Base-by-base conservation (phyloP, 1,140 invertebrate species). In the Lepidurus apus region DNA sequence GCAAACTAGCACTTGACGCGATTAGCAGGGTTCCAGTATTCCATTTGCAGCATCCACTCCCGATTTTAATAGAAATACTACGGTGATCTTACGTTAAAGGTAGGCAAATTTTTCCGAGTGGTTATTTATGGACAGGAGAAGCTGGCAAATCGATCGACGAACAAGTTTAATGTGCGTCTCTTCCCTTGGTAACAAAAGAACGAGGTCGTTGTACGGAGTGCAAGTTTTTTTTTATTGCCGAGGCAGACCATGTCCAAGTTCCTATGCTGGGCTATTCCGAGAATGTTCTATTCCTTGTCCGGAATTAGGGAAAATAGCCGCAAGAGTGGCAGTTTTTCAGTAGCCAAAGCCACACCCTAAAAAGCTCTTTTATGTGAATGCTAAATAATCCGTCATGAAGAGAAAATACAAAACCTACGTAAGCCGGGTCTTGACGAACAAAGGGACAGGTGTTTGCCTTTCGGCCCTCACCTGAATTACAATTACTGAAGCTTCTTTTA, bases 391-490 rank as follows among this genome's bases (percentile, higher is more conserved):
- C 34, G 34, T 34, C 34, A 34, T 34, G 34, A 34, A 34, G 34
- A 65, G 53, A 65, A 65, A 65, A 65, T 7, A 65, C 34, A 2
- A 34, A 34, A 34, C 34, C 3, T 34, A 34, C 3, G 34, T 34
- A 4, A 34, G 34, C 34, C 34, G 3, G 53, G 8, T 9, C 53
- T 17, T 21, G 53, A 21, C 34, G 34, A 34, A 34, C 34, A 65
- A 65, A 65, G 13, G 53, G 53, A 65, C 53, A 65, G 53, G 53
- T 65, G 53, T 65, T 65, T 65, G 53, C 53, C 53, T 65, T 65
- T 21, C 17, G 53, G 53, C 53, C 21, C 13, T 65, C 13, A 65
- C 53, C 53, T 65, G 53, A n/a, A 65, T 65, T 65, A 34, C 34
- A 34, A 34, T 34, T 34, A 34, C 1, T 34, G 3, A 34, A 34